Evolutionary conservation across 2,888 invertebrate genomes (phyloP).

Genomic region (Lymantria monacha): DNA sequence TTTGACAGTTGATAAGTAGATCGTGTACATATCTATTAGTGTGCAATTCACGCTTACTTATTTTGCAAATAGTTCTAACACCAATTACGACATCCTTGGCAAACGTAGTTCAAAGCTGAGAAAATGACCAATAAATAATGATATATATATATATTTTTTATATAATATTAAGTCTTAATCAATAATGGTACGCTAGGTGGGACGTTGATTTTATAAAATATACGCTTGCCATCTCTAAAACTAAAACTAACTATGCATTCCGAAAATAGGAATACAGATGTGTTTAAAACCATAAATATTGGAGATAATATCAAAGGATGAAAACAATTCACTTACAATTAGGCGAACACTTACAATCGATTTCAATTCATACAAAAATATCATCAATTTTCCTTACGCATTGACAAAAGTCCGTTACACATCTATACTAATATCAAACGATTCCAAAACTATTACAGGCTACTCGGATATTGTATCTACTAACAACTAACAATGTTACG

Average conservation of each 20-base stretch:
- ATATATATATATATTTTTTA: constrained; percentile 25
- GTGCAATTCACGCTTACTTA: constrained; percentile 8
- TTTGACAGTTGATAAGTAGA: constrained; percentile 7
- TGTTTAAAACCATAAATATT: constrained; percentile 2
- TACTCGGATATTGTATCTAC: constrained; percentile 16
- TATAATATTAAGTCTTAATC: constrained; percentile 52
- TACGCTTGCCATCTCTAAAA: constrained; percentile 25
- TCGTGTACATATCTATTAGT: not conserved
- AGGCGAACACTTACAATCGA: constrained; percentile 65
- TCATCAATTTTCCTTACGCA: constrained; percentile 72
- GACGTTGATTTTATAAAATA: constrained; percentile 42
- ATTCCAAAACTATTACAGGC: constrained; percentile 23
- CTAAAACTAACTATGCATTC: constrained; percentile 19
- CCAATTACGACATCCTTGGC: constrained; percentile 38
- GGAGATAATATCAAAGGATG: constrained; percentile 19
- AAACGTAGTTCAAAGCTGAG: constrained; percentile 31
- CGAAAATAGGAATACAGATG: constrained; percentile 18
- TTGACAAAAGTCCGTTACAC: constrained; percentile 68
- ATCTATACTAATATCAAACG: constrained; percentile 41
- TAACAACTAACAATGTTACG: constrained; percentile 22
- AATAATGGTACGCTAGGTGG: constrained; percentile 76
- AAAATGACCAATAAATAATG: constrained; percentile 30
- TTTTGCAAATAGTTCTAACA: constrained; percentile 39
- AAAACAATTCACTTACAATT: constrained; percentile 46
- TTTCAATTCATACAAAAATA: constrained; percentile 78